Base-by-base conservation (phyloP, 2,888 invertebrate genomes). In the Myathropa florea region DNA sequence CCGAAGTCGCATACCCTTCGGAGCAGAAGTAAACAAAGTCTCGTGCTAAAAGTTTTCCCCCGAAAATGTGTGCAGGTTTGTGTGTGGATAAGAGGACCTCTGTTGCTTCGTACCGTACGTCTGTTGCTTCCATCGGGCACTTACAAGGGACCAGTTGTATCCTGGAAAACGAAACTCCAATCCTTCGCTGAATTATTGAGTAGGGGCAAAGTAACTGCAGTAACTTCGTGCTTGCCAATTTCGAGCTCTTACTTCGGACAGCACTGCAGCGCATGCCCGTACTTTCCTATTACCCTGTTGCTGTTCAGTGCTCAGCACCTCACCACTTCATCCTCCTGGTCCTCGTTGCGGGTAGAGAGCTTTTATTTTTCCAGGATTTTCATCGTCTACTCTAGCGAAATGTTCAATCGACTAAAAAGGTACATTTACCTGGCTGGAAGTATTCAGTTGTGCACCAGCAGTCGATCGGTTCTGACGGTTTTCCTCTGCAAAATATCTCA, bases 381-480 rank as follows among this genome's bases (percentile, higher is more conserved):
- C 71, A 1, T 24, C 23, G 60, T 39, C 60, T 30, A 72, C 39
- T n/a, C 33, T n/a, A 39, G 67, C 39, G n/a, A 26, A 61, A 12
- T 65, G 59, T 73, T 82, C 60, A 33, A 67, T 46, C 26, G 81
- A 67, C 33, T 76, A 72, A 84, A 28, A 85, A 85, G 77, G 82
- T 85, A 77, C 85, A 36, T 64, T 85, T 82, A 85, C 85, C 85
- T 85, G 85, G 68, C 73, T 85, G 85, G 82, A 85, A 85, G 64
- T 64, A 18, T 72, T 85, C 68, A 85, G 85, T 85, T 85, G 85
- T 82, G 82, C 85, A 85, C 72, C 64, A 85, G 85, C 82, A 77
- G 85, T 77, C 77, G 77, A 64, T 82, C 85, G 85, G 82, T 82
- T 53, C 72, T 82, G 82, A 73, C 75, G 59, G 36, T 76, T 39